These are phyloP conservation scores for Heliconius hortense DNA, from an alignment of 2,888 invertebrate species.

Conservation along the genomic window DNA sequence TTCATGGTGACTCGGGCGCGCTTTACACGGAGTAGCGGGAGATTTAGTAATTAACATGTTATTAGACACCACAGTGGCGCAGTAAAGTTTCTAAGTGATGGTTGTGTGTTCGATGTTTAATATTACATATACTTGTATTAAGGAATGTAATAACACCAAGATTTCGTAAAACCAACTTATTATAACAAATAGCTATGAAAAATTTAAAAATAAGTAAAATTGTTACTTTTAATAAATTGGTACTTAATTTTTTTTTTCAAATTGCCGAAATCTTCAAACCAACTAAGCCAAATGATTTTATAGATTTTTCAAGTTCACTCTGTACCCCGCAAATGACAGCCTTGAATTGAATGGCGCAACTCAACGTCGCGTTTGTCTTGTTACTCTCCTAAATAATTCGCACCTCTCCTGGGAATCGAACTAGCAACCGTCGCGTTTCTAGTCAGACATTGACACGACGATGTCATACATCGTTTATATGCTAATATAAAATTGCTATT, in stretches of 20 bases:
- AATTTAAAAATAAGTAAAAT: too few species aligned
- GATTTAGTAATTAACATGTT: conserved; percentile 1
- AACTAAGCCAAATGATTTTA: background rate
- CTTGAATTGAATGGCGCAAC: too few species aligned
- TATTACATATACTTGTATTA: too few species aligned
- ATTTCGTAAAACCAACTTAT: too few species aligned
- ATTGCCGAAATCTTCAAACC: background rate
- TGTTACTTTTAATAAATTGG: too few species aligned
- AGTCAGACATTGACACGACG: too few species aligned
- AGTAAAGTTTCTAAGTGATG: background rate
- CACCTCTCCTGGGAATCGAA: too few species aligned
- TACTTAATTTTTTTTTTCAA: background rate
- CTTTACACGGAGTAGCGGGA: background rate
- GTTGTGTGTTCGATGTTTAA: background rate
- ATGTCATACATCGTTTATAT: background rate
- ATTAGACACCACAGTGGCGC: background rate
- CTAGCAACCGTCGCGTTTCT: too few species aligned
- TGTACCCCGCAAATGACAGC: background rate
- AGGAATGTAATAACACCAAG: too few species aligned
- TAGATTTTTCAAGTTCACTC: background rate
- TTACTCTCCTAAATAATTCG: too few species aligned
- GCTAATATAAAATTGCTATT: conserved; percentile 6
- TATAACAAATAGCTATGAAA: too few species aligned
- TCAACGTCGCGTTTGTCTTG: too few species aligned
- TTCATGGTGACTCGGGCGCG: background rate